phyloP scores from a whole-genome alignment of 2,113 vertebrate species.

The Mugil cephalus region DNA sequence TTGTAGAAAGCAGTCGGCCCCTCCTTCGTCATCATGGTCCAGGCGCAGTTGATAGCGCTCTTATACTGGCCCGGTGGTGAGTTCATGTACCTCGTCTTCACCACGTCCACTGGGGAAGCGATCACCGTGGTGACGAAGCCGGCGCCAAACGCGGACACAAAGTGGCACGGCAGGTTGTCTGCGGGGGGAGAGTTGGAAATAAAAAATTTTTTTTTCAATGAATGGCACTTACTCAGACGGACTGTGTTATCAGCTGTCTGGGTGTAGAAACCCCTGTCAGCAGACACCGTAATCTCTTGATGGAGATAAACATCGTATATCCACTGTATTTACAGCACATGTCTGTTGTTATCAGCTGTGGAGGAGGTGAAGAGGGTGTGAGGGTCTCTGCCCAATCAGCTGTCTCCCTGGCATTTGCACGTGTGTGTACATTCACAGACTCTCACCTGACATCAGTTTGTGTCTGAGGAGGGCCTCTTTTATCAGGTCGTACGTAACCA shows the following conservation, averaged over 20 bases:
- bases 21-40: constrained; percentile 88
- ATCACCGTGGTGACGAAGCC: constrained; percentile 89
- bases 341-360: constrained; percentile 63
- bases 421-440: neutral
- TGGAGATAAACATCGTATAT: constrained; percentile 39
- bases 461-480: constrained; percentile 88
- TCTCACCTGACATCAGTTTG: constrained; percentile 86
- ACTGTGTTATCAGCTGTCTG: constrained; percentile 27
- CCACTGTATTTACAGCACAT: constrained; percentile 32
- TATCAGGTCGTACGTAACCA: constrained; percentile 91
- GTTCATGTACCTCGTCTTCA: constrained; percentile 92
- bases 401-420: neutral
- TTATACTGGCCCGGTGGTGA: constrained; percentile 87
- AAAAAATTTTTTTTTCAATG: neutral
- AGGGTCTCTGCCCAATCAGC: constrained; percentile 60
- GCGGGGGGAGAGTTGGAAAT: constrained; percentile 15
- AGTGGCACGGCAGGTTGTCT: constrained; percentile 90
- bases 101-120: constrained; percentile 89
- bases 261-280: constrained; percentile 14
- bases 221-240: neutral
- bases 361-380: constrained; percentile 49
- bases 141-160: constrained; percentile 86
- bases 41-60: constrained; percentile 85
- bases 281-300: constrained; percentile 11
- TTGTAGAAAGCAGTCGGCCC: constrained; percentile 90